Evolutionary conservation across 2,113 vertebrate genomes (phyloP).

Genomic region (Cettia cetti): DNA sequence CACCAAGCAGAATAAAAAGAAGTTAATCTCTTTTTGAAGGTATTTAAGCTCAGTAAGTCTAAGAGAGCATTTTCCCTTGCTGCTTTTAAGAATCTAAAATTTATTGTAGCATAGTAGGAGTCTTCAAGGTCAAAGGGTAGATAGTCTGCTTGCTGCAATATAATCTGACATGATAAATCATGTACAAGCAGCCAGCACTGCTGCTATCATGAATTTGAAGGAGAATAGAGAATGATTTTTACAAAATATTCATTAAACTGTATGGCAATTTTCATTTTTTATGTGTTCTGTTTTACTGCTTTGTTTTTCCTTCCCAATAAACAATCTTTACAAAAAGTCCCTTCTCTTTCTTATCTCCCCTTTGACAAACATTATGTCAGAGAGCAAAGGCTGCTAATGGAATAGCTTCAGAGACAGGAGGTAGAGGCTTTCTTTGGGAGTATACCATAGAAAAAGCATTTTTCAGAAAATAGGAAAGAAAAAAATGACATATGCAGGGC

Average conservation of each 20-base stretch:
- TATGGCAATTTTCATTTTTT: constrained; percentile 54
- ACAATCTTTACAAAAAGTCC: neutral
- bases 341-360: constrained; percentile 1
- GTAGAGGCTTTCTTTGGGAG: neutral
- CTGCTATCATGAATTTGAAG: constrained; percentile 21
- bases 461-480: neutral
- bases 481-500: neutral
- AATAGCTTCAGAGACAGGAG: neutral
- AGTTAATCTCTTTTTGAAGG: neutral
- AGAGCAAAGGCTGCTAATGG: neutral
- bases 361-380: neutral
- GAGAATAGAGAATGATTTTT: constrained; percentile 48
- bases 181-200: constrained; percentile 17
- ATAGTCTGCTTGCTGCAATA: constrained; percentile 58
- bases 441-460: neutral
- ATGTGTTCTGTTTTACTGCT: constrained; percentile 46
- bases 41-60: constrained; percentile 15
- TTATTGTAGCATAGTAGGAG: constrained; percentile 28
- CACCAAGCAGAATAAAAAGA: neutral
- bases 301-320: constrained; percentile 37
- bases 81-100: constrained; percentile 29
- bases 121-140: constrained; percentile 67
- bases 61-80: neutral
- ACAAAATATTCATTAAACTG: constrained; percentile 62
- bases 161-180: constrained; percentile 62